A percentile compares a stretch with the other conserved stretches of the same genome.
Evolutionary conservation across 2,797 vertebrate genomes (phyloP).

Genomic region (Chaetodon trifasciatus): DNA sequence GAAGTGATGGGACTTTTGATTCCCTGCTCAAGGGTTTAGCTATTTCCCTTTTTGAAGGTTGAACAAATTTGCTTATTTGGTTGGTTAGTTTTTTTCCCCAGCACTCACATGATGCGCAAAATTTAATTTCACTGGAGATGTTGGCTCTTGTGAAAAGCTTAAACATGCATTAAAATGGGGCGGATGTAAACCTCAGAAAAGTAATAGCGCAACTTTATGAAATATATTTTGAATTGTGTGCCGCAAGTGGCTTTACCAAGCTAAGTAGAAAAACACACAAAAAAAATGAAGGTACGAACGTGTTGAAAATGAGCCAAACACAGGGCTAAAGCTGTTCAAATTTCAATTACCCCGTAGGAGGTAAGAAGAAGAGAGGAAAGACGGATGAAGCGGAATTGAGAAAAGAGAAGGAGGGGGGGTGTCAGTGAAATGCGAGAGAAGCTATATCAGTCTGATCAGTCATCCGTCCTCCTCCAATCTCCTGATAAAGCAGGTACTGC

Average conservation of each 20-base stretch:
- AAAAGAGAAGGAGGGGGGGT: slow-evolving; percentile 60
- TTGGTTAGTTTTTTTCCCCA: slow-evolving; percentile 54
- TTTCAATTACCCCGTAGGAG: slow-evolving; percentile 75
- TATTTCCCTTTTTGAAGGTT: slow-evolving; percentile 57
- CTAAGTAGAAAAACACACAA: slow-evolving; percentile 23
- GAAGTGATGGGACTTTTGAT: slow-evolving; percentile 54
- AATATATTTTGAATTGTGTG: slow-evolving; percentile 41
- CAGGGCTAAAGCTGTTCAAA: slow-evolving; percentile 66
- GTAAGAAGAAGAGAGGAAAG: slow-evolving; percentile 60
- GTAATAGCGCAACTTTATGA: slow-evolving; percentile 36
- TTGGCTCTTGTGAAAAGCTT: slow-evolving; percentile 36
- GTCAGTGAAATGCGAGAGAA: slow-evolving; percentile 82
- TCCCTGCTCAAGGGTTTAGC: slow-evolving; percentile 54
- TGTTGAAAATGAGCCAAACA: slow-evolving; percentile 64
- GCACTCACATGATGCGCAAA: slow-evolving; percentile 42
- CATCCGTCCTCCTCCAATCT: slow-evolving; percentile 87
- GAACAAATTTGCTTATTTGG: slow-evolving; percentile 67
- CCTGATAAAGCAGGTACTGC: slow-evolving; percentile 87
- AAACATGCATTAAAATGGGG: slow-evolving; percentile 40
- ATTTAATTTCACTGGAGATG: slow-evolving; percentile 58
- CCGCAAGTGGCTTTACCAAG: slow-evolving; percentile 39
- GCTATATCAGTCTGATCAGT: slow-evolving; percentile 88
- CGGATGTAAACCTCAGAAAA: slow-evolving; percentile 36
- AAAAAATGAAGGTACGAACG: slow-evolving; percentile 28
- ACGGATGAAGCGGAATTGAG: slow-evolving; percentile 71